Evolutionary conservation across 2,888 invertebrate genomes (phyloP), one percentile per base, ranked within the genome.

Genomic region (Leucophora obtusa): DNA sequence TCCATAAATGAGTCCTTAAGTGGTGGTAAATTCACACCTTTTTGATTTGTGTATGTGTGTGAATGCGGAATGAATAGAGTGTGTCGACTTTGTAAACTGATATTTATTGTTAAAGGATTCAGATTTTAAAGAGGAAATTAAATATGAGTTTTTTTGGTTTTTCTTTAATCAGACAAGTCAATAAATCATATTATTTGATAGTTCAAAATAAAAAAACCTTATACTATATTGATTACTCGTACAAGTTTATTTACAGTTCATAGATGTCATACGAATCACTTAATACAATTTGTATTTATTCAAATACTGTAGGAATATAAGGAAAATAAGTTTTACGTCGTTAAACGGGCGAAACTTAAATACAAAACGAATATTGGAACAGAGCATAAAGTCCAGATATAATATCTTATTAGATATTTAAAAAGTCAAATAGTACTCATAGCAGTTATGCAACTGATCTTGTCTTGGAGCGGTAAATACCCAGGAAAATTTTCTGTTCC

Each of bases 21-120:
- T 81, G 77, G 81, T 81, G 81, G 77, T 81, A 77, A 81, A 77
- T 81, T 81, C 81, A 81, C 81, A 81, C 81, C 77, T 77, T 77
- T 62, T 2, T 15, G 9, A 10, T 54, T 68, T 62, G 62, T 50
- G 38, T 51, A 11, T 17, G 21, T 65, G 43, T 28, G 8, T 28
- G 59, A 11, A 38, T 38, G 11, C 4, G 38, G 38, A 38, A 14
- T 38, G 38, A 11, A 28, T 38, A 38, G 38, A 38, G 43, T 53
- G 38, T 77, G 14, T 43, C 15, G 47, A 56, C 47, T 60, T 65
- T 81, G 81, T 81, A 81, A 81, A 73, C 43, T 62, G 81, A 81
- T 73, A 81, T 53, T 47, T 58, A 56, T 28, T 65, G 43, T 35
- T 18, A 5, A 58, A 17, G 43, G 58, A 58, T 68, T 56, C 50